Evolutionary conservation across 1,140 invertebrate genomes (phyloP).

Genomic region (Bombyx mori): DNA sequence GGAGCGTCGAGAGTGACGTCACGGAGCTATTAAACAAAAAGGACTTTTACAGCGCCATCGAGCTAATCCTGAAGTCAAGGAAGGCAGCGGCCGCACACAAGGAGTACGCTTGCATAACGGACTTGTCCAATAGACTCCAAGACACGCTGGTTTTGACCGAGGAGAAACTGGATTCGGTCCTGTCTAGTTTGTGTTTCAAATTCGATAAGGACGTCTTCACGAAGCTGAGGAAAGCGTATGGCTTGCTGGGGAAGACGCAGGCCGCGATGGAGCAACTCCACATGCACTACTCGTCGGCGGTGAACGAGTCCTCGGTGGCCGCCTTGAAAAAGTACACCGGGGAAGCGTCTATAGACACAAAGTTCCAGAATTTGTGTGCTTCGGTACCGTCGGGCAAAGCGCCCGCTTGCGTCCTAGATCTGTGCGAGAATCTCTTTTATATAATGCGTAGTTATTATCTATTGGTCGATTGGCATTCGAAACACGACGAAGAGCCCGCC

Average conservation of each 20-base stretch:
- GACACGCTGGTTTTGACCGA: constrained; percentile 94
- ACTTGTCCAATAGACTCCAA: constrained; percentile 88
- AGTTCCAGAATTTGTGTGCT: constrained; percentile 85
- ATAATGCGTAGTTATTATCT: constrained; percentile 88
- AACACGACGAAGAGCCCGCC: constrained; percentile 64
- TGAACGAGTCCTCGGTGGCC: constrained; percentile 90
- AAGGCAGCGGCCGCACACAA: constrained; percentile 85
- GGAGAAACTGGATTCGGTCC: constrained; percentile 89
- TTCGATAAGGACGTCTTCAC: constrained; percentile 82
- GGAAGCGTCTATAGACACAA: constrained; percentile 76
- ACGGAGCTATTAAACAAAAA: constrained; percentile 85
- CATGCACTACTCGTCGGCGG: constrained; percentile 95
- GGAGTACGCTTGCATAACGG: constrained; percentile 89
- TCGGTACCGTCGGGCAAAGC: constrained; percentile 83
- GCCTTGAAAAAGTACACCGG: constrained; percentile 82
- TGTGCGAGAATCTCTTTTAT: constrained; percentile 87
- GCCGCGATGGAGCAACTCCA: constrained; percentile 92
- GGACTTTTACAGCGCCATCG: constrained; percentile 92
- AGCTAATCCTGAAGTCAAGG: constrained; percentile 89
- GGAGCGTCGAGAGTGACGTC: constrained; percentile 87
- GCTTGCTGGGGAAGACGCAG: constrained; percentile 87
- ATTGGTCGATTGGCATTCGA: constrained; percentile 84
- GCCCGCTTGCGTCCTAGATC: constrained; percentile 83
- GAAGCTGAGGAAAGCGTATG: constrained; percentile 89
- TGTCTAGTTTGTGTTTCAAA: constrained; percentile 81